Evolutionary conservation across 2,113 vertebrate species (phyloP).

Genomic region (Alaudala cheleensis): DNA sequence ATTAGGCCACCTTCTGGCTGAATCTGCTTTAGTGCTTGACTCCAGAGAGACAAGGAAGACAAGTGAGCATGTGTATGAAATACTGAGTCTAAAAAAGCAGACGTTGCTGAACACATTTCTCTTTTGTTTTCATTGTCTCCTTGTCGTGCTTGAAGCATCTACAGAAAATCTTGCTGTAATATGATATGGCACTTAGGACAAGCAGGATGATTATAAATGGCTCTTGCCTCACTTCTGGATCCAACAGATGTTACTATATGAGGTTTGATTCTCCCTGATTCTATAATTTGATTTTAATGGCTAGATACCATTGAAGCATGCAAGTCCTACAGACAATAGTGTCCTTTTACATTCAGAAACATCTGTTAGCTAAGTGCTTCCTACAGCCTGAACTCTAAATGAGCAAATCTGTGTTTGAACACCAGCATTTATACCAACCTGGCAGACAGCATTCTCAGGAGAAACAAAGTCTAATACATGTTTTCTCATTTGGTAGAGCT

Average conservation of each 20-base stretch:
- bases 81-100: neutral
- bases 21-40: constrained; percentile 42
- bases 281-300: constrained; percentile 55
- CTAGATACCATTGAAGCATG: neutral
- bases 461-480: neutral
- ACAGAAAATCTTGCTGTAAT: neutral
- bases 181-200: neutral
- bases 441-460: neutral
- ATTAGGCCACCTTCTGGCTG: constrained; percentile 71
- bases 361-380: neutral
- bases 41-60: neutral
- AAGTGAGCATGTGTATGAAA: neutral
- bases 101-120: neutral
- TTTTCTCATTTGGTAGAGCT: neutral
- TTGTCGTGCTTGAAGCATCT: neutral
- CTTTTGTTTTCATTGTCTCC: neutral
- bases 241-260: constrained; percentile 2
- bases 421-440: neutral
- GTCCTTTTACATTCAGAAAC: constrained; percentile 37
- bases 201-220: neutral
- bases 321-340: neutral
- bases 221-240: neutral
- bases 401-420: neutral
- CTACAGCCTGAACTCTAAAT: neutral
- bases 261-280: constrained; percentile 9